phyloP scores from a whole-genome alignment of 2,797 vertebrate species.

The Pipistrellus pipistrellus region DNA sequence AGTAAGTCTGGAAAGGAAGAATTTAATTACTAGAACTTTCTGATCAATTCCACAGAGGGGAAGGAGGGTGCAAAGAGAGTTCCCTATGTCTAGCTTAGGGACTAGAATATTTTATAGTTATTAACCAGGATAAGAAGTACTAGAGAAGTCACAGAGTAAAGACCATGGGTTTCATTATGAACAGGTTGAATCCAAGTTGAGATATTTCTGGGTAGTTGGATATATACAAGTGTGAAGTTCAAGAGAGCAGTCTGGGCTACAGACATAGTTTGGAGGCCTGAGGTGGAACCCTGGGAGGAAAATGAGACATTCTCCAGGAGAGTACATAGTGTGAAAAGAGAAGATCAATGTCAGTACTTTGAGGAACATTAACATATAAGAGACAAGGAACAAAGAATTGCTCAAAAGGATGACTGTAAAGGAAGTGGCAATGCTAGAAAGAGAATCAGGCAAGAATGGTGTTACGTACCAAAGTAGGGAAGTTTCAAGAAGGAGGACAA shows the following conservation, averaged over 20 bases:
- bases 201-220: not conserved
- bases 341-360: not conserved
- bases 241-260: not conserved
- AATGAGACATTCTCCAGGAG: not conserved
- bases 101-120: not conserved
- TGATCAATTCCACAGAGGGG: not conserved
- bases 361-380: not conserved
- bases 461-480: conserved; percentile 31
- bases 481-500: not conserved
- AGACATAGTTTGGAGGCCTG: not conserved
- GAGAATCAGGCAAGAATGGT: not conserved
- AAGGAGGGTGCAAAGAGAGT: not conserved
- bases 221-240: conserved; percentile 45
- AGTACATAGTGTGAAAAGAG: not conserved
- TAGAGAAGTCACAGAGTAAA: conserved; percentile 16
- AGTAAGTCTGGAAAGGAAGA: conserved; percentile 33
- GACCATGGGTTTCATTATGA: conserved; percentile 10
- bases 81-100: not conserved
- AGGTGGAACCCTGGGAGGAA: not conserved
- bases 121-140: conserved; percentile 16
- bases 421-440: not conserved
- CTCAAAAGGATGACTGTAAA: conserved; percentile 31
- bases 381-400: not conserved
- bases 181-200: not conserved
- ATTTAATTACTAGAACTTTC: conserved; percentile 44